Evolutionary conservation across 2,797 vertebrate genomes (phyloP).

Genomic region (Chrysocyon brachyurus): DNA sequence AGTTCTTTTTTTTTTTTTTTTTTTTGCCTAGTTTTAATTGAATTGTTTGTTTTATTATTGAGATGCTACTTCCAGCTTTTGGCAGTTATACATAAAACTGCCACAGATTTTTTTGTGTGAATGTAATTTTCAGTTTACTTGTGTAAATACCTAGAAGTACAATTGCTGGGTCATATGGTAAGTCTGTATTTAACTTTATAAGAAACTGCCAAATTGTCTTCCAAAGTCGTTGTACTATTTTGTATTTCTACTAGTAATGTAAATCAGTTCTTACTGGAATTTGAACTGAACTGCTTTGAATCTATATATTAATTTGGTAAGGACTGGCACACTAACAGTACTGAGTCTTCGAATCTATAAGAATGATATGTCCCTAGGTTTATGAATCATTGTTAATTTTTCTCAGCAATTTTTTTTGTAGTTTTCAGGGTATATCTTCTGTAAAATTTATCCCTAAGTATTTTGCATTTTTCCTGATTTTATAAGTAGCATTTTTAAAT

Average conservation of each 20-base stretch:
- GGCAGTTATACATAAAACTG: constrained; percentile 18
- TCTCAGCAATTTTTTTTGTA: background rate
- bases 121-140: constrained; percentile 14
- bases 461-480: constrained; percentile 10
- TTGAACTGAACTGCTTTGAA: background rate
- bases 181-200: constrained; percentile 1
- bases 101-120: constrained; percentile 19
- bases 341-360: background rate
- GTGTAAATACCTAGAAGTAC: background rate
- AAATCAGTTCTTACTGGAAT: background rate
- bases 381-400: constrained; percentile 1
- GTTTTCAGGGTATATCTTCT: background rate
- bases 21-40: constrained; percentile 20
- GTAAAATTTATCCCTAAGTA: background rate
- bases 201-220: constrained; percentile 35
- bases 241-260: background rate
- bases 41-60: constrained; percentile 11
- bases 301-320: background rate
- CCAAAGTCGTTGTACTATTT: background rate
- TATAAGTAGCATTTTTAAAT: constrained; percentile 26
- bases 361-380: background rate
- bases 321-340: background rate
- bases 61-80: constrained; percentile 27
- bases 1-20: background rate
- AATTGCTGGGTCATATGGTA: background rate